A percentile compares a stretch with the other conserved stretches of the same genome.
phyloP scores from a whole-genome alignment of 2,797 vertebrate genomes.

The Anniella stebbinsi region DNA sequence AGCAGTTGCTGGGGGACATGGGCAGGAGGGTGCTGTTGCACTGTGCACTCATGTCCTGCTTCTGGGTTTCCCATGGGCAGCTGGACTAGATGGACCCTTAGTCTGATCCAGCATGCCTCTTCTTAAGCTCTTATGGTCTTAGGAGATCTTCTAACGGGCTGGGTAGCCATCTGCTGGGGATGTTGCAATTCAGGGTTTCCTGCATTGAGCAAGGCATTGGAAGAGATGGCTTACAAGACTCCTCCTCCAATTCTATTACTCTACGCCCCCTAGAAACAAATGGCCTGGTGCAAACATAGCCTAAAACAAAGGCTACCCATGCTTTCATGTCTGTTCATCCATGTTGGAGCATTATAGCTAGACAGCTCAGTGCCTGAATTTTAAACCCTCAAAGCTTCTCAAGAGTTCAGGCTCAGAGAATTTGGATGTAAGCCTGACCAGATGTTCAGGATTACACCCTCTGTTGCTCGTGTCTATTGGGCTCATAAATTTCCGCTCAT shows the following conservation, averaged over 20 bases:
- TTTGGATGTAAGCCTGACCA: slow-evolving; percentile 19
- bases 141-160: too few species aligned
- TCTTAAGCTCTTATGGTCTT: too few species aligned
- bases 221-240: too few species aligned
- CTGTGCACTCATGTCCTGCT: too few species aligned
- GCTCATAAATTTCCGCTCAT: slow-evolving; percentile 15
- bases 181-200: background rate
- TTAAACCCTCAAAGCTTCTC: slow-evolving; percentile 23
- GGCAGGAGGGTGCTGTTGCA: too few species aligned
- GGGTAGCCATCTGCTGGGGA: too few species aligned
- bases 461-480: background rate
- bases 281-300: background rate
- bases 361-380: slow-evolving; percentile 10
- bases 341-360: background rate
- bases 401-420: slow-evolving; percentile 18
- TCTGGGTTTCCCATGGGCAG: too few species aligned
- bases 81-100: too few species aligned
- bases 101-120: too few species aligned
- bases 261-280: background rate
- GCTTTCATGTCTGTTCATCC: slow-evolving; percentile 37
- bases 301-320: slow-evolving; percentile 25
- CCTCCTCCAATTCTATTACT: background rate
- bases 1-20: too few species aligned
- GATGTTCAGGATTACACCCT: slow-evolving; percentile 27
- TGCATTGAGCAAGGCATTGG: background rate